Base-by-base conservation (phyloP, 2,888 invertebrate species). In the Ceramica pisi region DNA sequence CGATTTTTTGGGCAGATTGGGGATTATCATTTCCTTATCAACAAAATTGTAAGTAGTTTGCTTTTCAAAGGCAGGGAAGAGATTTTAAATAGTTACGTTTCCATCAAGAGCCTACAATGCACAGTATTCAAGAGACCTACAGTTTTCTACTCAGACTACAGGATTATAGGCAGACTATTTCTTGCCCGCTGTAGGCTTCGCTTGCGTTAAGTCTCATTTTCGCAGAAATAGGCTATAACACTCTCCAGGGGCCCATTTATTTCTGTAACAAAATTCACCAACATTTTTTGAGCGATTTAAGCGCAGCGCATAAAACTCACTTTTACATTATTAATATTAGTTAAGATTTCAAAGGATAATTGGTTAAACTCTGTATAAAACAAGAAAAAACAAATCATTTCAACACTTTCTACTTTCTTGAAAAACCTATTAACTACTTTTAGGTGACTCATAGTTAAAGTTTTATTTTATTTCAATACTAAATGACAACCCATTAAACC, bases 21-120 rank as follows among this genome's bases (percentile, higher is more conserved):
- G 21, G 38, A 51, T 56, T 61, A 76, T 75, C 38, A 74, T 61
- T 67, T 67, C 50, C 55, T 50, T 44, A 26, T 38, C 31, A 23
- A n/a, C 16, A 23, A 60, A 46, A 41, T 55, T 41, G 10, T 70
- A 68, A 50, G 38, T 56, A 3, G 38, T 60, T 71, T 21, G 14
- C 12, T 31, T 55, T 55, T 44, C 9, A 2, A 67, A 26, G 7
- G 35, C 41, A 65, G 41, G 9, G 14, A 41, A 41, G 3, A 12
- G 38, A 2, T 12, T 38, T 38, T 38, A 38, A 38, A 38, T 38
- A 41, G 31, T 4, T 31, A 4, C 14, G 41, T 12, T 41, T 12
- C 1, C 41, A 10, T 31, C 2, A 10, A 41, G 12, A 12, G 12
- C 3, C 10, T 41, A 41, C 12, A 41, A 12, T 41, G 10, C 9